phyloP scores from a whole-genome alignment of 2,888 invertebrate species.

The Apotomis turbidana region DNA sequence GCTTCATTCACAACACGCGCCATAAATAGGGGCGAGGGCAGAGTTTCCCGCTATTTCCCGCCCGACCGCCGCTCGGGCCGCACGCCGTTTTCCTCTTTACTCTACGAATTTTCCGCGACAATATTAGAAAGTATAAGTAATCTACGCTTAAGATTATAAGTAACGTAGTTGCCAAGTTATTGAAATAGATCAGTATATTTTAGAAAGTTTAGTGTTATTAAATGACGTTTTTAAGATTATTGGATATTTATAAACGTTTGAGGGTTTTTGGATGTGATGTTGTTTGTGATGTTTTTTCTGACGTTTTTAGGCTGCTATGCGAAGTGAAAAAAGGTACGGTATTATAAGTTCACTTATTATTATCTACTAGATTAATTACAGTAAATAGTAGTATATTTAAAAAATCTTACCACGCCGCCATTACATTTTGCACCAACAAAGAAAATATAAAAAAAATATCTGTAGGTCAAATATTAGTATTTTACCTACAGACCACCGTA shows the following conservation, averaged over 20 bases:
- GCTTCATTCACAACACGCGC: slow-evolving; percentile 52
- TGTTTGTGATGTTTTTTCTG: slow-evolving; percentile 25
- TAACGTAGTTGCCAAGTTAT: not conserved
- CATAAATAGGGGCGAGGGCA: slow-evolving; percentile 61
- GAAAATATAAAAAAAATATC: no score
- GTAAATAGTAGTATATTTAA: no score
- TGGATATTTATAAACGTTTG: slow-evolving; percentile 21
- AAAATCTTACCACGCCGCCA: no score
- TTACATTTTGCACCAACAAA: no score
- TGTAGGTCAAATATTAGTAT: no score
- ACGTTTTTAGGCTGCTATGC: slow-evolving; percentile 28
- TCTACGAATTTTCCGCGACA: slow-evolving; percentile 31
- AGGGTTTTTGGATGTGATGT: slow-evolving; percentile 31
- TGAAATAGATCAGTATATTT: not conserved
- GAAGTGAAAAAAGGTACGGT: slow-evolving; percentile 31
- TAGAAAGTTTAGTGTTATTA: slow-evolving; percentile 13
- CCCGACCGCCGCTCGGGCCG: slow-evolving; percentile 53
- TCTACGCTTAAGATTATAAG: not conserved
- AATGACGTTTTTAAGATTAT: slow-evolving; percentile 27
- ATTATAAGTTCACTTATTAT: not conserved
- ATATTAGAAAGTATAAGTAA: slow-evolving; percentile 19
- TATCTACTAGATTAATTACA: no score
- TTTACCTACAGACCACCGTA: no score
- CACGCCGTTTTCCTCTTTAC: slow-evolving; percentile 44
- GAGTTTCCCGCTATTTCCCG: slow-evolving; percentile 67